Evolutionary conservation across 2,113 vertebrate genomes (phyloP), one percentile per base, ranked within the genome.

Genomic region (Microcebus ravelobensis): DNA sequence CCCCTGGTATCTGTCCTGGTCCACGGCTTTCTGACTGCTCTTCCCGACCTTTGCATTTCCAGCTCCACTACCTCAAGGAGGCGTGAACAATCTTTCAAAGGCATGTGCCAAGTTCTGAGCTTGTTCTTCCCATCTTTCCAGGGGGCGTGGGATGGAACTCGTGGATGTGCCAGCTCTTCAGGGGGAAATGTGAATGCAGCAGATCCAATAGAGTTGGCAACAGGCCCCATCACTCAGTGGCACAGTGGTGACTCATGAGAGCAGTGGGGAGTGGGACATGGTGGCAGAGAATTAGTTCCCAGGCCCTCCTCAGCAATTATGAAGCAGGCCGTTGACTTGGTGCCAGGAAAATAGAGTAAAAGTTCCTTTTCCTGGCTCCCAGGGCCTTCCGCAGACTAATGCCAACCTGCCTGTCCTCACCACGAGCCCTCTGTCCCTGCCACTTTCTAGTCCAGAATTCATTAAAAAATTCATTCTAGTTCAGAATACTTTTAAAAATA

Each of bases 241-340:
- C 94, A n/a, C 85, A 82, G 82, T 0, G 0, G 73, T 94, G 91
- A 95, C 77, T 95, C 96, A 29, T 12, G 73, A 45, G 71, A 65
- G 27, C 89, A 55, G 61, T 45, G 23, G 86, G 73, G n/a, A 65
- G 48, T 31, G 45, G 34, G 42, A 61, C n/a, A 31, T 61, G 45
- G 70, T 0, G 1, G n/a, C 81, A 52, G 65, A 96, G 85, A 90
- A 71, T 36, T 13, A 36, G 71, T 31, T 91, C 48, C 52, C 61
- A 39, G 95, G 6, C 71, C 83, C n/a, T 94, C 59, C 42, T 71
- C 55, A 17, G 77, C 86, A 94, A 82, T 85, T 90, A 88, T 5
- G 61, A 76, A 88, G 52, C 42, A 95, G 70, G 55, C 80, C 14
- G 8, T 59, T 80, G 91, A 87, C 88, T 42, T 3, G 18, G 5